Evolutionary conservation across 2,888 invertebrate species (phyloP).

Genomic region (Zonitis immaculata): DNA sequence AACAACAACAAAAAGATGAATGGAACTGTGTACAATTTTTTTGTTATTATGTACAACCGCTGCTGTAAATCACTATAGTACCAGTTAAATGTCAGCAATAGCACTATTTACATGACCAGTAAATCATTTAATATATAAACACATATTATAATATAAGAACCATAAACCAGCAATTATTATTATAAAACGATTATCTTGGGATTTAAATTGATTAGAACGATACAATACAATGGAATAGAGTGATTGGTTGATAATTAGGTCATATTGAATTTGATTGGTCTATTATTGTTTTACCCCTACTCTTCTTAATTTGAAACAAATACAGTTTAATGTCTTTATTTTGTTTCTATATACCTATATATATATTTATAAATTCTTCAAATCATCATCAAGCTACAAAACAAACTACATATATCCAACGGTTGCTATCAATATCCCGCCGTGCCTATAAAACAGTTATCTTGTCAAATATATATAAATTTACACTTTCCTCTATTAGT

Average conservation of each 20-base stretch:
- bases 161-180: background rate
- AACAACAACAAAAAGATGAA: background rate
- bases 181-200: no score
- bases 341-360: no score
- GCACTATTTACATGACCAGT: background rate
- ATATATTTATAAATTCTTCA: no score
- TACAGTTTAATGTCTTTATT: no score
- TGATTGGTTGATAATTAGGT: no score
- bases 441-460: background rate
- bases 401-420: background rate
- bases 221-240: no score
- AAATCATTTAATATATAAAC: background rate
- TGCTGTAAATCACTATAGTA: background rate
- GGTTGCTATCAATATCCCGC: background rate
- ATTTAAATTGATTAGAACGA: no score
- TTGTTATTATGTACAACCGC: background rate
- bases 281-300: no score
- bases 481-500: background rate
- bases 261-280: no score
- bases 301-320: no score
- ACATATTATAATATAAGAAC: background rate
- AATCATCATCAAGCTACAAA: background rate
- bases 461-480: conserved; percentile 1
- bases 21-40: background rate
- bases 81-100: background rate